A percentile compares a stretch with the other conserved stretches of the same genome.
phyloP scores from a whole-genome alignment of 2,888 invertebrate genomes.

The Microplitis deprimator region DNA sequence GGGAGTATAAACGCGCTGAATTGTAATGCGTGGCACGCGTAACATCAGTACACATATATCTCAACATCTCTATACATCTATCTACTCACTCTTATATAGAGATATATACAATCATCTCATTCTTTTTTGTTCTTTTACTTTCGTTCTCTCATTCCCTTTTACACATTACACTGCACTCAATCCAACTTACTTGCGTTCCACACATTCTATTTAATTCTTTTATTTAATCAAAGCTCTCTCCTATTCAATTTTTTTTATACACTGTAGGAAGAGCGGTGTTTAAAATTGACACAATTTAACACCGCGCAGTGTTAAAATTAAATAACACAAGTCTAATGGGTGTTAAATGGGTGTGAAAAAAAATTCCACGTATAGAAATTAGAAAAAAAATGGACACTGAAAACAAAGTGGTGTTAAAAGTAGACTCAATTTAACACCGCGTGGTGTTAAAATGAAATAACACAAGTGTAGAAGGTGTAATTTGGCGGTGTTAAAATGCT shows the following conservation, averaged over 20 bases:
- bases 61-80: conserved; percentile 29
- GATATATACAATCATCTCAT: conserved; percentile 8
- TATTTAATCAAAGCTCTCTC: conserved; percentile 21
- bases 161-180: neutral
- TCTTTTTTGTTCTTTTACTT: conserved; percentile 14
- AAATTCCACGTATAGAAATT: too few relatives aligned
- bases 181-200: neutral
- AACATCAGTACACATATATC: conserved; percentile 20
- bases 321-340: too few relatives aligned
- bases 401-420: too few relatives aligned
- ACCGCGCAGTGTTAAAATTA: too few relatives aligned
- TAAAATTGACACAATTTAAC: too few relatives aligned
- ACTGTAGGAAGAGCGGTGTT: too few relatives aligned
- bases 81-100: conserved; percentile 14
- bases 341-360: too few relatives aligned
- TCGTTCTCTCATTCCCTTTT: neutral
- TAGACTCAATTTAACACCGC: too few relatives aligned
- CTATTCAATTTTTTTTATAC: neutral
- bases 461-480: too few relatives aligned
- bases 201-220: neutral
- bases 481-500: too few relatives aligned
- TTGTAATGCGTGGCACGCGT: conserved; percentile 65
- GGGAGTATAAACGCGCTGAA: conserved; percentile 61
- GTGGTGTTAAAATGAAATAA: too few relatives aligned
- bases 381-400: too few relatives aligned